Evolutionary conservation across 2,113 vertebrate species (phyloP), one percentile per base, ranked within the genome.

Genomic region (Ia io): DNA sequence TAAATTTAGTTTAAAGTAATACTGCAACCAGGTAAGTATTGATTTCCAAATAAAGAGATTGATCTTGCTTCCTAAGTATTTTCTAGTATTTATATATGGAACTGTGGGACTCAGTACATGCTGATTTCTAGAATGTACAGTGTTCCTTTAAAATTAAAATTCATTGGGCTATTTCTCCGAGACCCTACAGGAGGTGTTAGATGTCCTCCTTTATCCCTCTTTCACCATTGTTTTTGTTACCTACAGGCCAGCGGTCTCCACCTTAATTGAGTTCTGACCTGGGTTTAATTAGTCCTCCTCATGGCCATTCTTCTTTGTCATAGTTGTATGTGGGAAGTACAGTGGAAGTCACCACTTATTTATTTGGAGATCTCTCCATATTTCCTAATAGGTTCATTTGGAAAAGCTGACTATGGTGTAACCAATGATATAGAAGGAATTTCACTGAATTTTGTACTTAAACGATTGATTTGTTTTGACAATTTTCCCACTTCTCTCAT

Each of bases 1-100:
- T 94, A 91, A 74, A 65, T 92, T 92, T 90, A 93, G 11, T 86
- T 94, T 96, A 94, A 97, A 80, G 83, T 86, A 95, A 70, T 96
- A 86, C 82, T 53, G 18, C 53, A 97, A 6, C 93, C 89, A 95
- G 56, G 30, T 93, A 65, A 83, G 37, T 82, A 87, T 16, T 88
- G 42, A 90, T 97, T 97, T 97, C 78, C 96, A 44, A 77, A 35
- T 80, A 80, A 69, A 28, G 6, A 71, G 11, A 67, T 86, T 44
- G 25, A 73, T 84, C 61, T 89, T 82, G 20, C 20, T 88, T 61
- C 25, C 16, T 90, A 35, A 82, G n/a, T 86, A 13, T 67, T 92
- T 93, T 87, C 63, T 80, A 6, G 37, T 53, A 65, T 87, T 91
- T 92, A 35, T 28, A 16, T 83, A 30, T 93, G 35, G 56, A 70